These are phyloP conservation scores for Siniperca obscura DNA, from an alignment of 2,797 vertebrate species.

Conservation along the genomic window DNA sequence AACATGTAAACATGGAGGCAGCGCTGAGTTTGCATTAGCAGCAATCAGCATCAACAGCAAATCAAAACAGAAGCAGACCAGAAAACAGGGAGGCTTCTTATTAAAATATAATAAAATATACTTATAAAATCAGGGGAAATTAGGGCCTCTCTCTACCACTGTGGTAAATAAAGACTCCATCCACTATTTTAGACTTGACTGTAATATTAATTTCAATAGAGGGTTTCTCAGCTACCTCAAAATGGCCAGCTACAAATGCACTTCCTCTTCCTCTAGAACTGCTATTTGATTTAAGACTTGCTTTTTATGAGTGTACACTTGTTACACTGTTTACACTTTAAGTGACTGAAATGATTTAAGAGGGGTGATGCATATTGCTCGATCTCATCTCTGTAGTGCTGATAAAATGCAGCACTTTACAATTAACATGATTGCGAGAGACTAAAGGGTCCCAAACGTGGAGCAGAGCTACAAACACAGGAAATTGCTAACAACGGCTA, in stretches of 20 bases:
- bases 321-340: conserved; percentile 49
- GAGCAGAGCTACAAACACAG: conserved; percentile 46
- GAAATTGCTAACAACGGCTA: conserved; percentile 64
- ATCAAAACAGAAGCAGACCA: background rate
- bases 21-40: too few relatives aligned
- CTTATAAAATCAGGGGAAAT: background rate
- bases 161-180: background rate
- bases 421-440: conserved; percentile 62
- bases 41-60: background rate
- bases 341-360: conserved; percentile 45
- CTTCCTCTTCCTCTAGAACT: background rate
- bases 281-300: conserved; percentile 43
- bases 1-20: background rate
- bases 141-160: accelerated
- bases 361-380: conserved; percentile 1
- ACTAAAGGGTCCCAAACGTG: conserved; percentile 53
- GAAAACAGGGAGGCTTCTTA: background rate
- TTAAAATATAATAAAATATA: background rate
- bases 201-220: background rate
- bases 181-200: background rate
- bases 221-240: background rate
- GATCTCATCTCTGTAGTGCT: conserved; percentile 21
- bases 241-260: background rate
- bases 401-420: conserved; percentile 58
- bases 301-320: conserved; percentile 26